A percentile compares a stretch with the other conserved stretches of the same genome.
These are phyloP conservation scores for Pyralis farinalis DNA, from an alignment of 2,888 invertebrate genomes.

Conservation along the genomic window DNA sequence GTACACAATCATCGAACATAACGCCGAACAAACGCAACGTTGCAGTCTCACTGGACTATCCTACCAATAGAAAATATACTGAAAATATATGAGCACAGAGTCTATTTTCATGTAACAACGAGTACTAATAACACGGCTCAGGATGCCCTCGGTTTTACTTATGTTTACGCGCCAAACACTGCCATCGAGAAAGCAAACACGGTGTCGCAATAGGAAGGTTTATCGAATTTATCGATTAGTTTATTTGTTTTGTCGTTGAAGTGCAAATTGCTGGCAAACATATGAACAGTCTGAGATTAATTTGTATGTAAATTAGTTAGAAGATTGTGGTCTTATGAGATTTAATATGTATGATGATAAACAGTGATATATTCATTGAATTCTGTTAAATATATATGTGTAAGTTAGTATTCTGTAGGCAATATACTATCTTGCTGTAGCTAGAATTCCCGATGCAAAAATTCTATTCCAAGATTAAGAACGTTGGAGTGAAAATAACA, in stretches of 20 bases:
- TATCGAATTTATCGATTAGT: slow-evolving; percentile 29
- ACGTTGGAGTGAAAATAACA: too few relatives aligned
- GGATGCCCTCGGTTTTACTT: slow-evolving; percentile 4
- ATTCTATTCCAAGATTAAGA: too few relatives aligned
- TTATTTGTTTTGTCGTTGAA: slow-evolving; percentile 13
- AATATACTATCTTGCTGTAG: too few relatives aligned
- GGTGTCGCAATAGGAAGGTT: slow-evolving; percentile 27
- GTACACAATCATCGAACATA: slow-evolving; percentile 23
- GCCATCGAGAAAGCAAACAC: slow-evolving; percentile 34
- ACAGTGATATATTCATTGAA: too few relatives aligned
- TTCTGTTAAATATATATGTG: too few relatives aligned
- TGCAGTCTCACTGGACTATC: slow-evolving; percentile 21
- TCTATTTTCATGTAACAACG: not conserved
- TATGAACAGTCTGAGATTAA: slow-evolving; percentile 28
- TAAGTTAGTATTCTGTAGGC: too few relatives aligned
- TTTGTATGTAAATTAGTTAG: slow-evolving; percentile 30
- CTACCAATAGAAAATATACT: not conserved
- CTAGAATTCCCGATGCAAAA: too few relatives aligned
- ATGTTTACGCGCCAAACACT: slow-evolving; percentile 30
- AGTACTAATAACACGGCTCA: not conserved
- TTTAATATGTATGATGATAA: not conserved
- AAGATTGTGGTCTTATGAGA: not conserved
- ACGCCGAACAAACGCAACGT: slow-evolving; percentile 31
- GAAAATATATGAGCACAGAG: not conserved
- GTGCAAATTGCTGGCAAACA: slow-evolving; percentile 12